phyloP scores from a whole-genome alignment of 2,888 invertebrate species.

The Scotopteryx bipunctaria region DNA sequence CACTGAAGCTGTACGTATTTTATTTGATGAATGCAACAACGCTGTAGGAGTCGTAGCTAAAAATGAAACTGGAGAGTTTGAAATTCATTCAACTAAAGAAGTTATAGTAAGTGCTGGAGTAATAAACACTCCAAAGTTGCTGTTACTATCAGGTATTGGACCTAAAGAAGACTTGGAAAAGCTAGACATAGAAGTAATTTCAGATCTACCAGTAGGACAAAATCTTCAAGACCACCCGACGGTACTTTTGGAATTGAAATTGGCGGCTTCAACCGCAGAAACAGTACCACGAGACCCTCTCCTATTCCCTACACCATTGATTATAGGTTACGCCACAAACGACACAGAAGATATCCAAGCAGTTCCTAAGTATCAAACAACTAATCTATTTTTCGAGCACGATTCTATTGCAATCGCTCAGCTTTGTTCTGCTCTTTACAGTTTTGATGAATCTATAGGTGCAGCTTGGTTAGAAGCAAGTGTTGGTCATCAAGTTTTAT shows the following conservation, averaged over 20 bases:
- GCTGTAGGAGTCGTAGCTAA: not conserved
- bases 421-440: not conserved
- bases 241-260: not conserved
- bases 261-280: not conserved
- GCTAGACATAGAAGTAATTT: not conserved
- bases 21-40: not conserved
- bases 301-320: not conserved
- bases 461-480: not conserved
- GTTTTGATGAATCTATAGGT: not conserved
- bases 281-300: not conserved
- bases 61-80: constrained; percentile 1
- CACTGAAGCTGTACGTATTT: too few species aligned
- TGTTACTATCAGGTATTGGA: not conserved
- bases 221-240: not conserved
- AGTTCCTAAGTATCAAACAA: not conserved
- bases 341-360: not conserved
- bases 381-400: not conserved
- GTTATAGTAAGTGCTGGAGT: not conserved
- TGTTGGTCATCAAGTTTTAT: not conserved
- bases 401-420: not conserved
- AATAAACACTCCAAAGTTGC: not conserved
- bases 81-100: not conserved
- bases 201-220: not conserved
- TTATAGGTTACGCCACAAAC: not conserved
- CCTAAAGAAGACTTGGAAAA: not conserved